phyloP scores from a whole-genome alignment of 2,113 vertebrate genomes.

The Scatophagus argus region DNA sequence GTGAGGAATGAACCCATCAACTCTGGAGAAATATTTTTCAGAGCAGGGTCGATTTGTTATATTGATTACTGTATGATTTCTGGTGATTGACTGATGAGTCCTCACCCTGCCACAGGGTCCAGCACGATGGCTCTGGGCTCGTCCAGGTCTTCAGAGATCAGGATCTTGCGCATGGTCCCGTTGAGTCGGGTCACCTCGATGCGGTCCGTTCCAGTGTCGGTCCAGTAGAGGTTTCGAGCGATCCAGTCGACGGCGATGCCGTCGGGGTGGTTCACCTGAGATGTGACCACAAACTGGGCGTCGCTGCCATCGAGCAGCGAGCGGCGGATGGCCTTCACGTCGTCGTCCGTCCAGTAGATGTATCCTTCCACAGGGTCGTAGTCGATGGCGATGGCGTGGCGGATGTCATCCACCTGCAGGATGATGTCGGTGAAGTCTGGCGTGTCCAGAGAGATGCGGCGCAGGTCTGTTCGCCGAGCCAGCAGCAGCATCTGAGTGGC shows the following conservation, averaged over 20 bases:
- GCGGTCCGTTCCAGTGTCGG: constrained; percentile 96
- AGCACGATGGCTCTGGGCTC: constrained; percentile 96
- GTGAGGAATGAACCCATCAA: too few relatives aligned
- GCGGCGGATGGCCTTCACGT: constrained; percentile 93
- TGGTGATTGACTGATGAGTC: too few relatives aligned
- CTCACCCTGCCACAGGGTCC: constrained; percentile 93
- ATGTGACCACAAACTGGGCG: constrained; percentile 92
- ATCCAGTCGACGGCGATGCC: constrained; percentile 98
- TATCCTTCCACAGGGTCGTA: constrained; percentile 95
- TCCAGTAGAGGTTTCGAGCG: constrained; percentile 97
- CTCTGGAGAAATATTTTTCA: too few relatives aligned
- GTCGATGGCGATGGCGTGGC: constrained; percentile 97
- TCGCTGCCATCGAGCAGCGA: constrained; percentile 90
- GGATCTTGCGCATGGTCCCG: constrained; percentile 96
- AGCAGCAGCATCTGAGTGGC: constrained; percentile 90
- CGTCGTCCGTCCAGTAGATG: constrained; percentile 97
- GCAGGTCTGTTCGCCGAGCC: constrained; percentile 90
- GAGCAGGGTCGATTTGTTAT: too few relatives aligned
- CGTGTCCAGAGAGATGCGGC: constrained; percentile 95
- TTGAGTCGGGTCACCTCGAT: constrained; percentile 97
- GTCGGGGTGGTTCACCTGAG: constrained; percentile 94
- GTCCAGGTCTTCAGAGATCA: constrained; percentile 96
- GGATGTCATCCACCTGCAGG: constrained; percentile 93
- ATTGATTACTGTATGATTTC: too few relatives aligned
- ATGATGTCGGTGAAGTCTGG: constrained; percentile 96